Conservation (phyloP, 2,797 vertebrate species). For the Lepus townsendii region DNA sequence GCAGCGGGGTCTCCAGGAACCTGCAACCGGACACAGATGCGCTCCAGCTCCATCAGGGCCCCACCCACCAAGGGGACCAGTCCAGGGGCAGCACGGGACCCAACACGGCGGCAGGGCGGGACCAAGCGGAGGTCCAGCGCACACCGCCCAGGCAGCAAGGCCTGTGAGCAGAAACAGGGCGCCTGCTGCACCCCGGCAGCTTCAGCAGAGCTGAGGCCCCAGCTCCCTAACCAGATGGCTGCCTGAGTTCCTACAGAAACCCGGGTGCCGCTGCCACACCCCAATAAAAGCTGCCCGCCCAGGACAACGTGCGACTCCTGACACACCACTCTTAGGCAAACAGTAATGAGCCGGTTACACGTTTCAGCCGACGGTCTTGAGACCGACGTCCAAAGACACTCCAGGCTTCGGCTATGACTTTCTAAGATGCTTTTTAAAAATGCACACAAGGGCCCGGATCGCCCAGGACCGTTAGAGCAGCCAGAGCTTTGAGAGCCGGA, state of each 20-base stretch:
- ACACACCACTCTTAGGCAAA: no score
- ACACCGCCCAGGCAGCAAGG: background rate
- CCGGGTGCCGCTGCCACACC: rapidly evolving
- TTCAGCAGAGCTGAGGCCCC: background rate
- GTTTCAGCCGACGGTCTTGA: background rate
- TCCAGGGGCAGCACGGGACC: rapidly evolving
- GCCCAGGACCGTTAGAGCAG: rapidly evolving
- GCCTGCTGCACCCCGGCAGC: rapidly evolving
- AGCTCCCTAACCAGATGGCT: background rate
- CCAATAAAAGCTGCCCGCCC: rapidly evolving
- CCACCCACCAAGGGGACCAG: background rate
- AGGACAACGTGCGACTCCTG: background rate
- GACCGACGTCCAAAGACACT: background rate
- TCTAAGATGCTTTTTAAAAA: background rate
- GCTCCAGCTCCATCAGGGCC: background rate
- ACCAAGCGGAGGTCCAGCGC: rapidly evolving
- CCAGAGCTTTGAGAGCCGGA: background rate
- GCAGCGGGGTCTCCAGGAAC: constrained; percentile 90
- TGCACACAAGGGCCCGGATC: background rate
- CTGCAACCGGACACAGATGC: constrained; percentile 80
- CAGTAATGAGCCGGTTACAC: background rate
- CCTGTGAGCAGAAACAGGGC: no score
- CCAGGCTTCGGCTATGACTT: background rate
- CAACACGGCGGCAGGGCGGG: rapidly evolving
- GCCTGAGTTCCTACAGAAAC: rapidly evolving